Evolutionary conservation across 2,113 vertebrate species (phyloP), one percentile per base, ranked within the genome.

Genomic region (Falcunculus frontatus): DNA sequence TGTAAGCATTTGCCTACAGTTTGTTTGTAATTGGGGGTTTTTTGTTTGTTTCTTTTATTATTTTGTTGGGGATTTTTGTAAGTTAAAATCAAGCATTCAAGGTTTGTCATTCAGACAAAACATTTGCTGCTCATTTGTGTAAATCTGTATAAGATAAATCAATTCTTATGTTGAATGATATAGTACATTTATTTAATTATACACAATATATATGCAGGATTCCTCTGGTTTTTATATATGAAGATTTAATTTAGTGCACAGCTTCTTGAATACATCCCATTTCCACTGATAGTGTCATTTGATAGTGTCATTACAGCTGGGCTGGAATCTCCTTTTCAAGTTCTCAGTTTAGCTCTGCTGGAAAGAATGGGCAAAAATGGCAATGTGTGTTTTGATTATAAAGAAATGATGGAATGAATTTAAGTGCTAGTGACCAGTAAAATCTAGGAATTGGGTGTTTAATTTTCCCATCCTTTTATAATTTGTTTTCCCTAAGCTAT

Each of bases 1-100:
- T 99, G 99, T 99, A 89, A 99, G 99, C 98, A 80, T 69, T 74
- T 46, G n/a, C 35, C 68, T 80, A 57, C 49, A 23, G 4, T 53
- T 73, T 32, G 13, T 83, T 60, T 77, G 32, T 76, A 23, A 13
- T 42, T 63, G 7, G 19, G 13, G 6, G 13, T 41, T 35, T 25
- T 55, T 44, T 8, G 14, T 42, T 37, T 17, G 3, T 27, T 63
- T 46, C 1, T 52, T 21, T 44, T 32, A 44, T 13, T 9, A 11
- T 37, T 26, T 55, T 20, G 7, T 41, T 41, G 14, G 14, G 16
- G 5, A 6, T 47, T 59, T 75, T 49, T 65, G 5, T 44, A 19
- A 16, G 26, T 57, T 62, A 39, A 68, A 69, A 70, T 30, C 29
- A 76, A 74, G 3, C 1, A 13, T 52, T 90, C 13, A 42, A 30